Conservation (phyloP, 2,888 invertebrate genomes). For the Drosophila pullipes region DNA sequence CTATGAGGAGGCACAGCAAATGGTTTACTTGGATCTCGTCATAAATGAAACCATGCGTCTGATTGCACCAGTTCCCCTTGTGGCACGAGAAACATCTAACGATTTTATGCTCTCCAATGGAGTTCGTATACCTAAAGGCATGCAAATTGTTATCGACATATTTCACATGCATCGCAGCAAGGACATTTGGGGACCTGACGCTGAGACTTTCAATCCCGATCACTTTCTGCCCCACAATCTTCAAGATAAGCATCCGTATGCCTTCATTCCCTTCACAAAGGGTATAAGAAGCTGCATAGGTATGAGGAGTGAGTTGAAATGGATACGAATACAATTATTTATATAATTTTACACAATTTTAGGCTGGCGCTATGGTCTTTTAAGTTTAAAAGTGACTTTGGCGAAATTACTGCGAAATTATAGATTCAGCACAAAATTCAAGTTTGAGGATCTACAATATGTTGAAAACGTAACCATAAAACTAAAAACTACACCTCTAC, state of each 20-base stretch:
- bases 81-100: constrained; percentile 4
- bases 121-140: constrained; percentile 4
- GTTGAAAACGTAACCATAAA: constrained; percentile 16
- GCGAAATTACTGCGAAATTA: constrained; percentile 22
- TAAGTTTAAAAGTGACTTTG: constrained; percentile 16
- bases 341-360: background rate
- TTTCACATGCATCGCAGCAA: constrained; percentile 27
- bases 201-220: constrained; percentile 21
- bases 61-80: constrained; percentile 21
- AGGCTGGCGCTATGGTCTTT: constrained; percentile 21
- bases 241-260: constrained; percentile 13
- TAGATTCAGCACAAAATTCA: constrained; percentile 18
- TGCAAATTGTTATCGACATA: constrained; percentile 12
- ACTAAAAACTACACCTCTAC: constrained; percentile 2
- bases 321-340: background rate
- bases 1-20: constrained; percentile 3
- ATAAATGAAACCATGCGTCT: constrained; percentile 18
- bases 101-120: constrained; percentile 12
- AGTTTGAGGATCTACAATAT: constrained; percentile 16
- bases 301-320: background rate
- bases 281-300: constrained; percentile 24
- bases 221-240: constrained; percentile 22
- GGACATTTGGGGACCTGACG: constrained; percentile 22
- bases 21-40: constrained; percentile 23
- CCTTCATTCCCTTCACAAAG: constrained; percentile 19